Percentiles rank a stretch among this genome's conserved stretches.
Conservation (phyloP, 2,888 invertebrate genomes). For the Charanyca ferruginea region DNA sequence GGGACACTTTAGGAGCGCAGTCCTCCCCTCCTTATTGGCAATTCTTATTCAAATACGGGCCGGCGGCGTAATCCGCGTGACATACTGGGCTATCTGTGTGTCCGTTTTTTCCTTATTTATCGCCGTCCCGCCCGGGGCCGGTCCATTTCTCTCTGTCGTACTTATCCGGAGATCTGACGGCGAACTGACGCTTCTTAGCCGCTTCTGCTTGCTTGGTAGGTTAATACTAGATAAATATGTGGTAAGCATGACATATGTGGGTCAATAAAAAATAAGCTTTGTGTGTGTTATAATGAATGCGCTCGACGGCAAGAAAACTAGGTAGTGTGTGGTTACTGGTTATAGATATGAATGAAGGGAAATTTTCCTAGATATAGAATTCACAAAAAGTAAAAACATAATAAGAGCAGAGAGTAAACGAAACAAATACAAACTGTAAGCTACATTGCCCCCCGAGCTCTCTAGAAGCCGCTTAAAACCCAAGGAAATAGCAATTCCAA, state of each 20-base stretch:
- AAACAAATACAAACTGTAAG: conserved; percentile 49
- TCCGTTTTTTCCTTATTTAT: conserved; percentile 88
- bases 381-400: conserved; percentile 29
- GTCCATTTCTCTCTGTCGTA: conserved; percentile 89
- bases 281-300: conserved; percentile 25
- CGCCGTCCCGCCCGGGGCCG: conserved; percentile 77
- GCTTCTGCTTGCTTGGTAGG: conserved; percentile 77
- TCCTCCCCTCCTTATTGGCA: conserved; percentile 83
- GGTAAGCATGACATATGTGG: conserved; percentile 68
- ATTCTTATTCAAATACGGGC: conserved; percentile 89
- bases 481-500: conserved; percentile 41
- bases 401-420: conserved; percentile 35
- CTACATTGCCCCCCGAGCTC: conserved; percentile 37
- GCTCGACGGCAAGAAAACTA: conserved; percentile 4
- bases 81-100: conserved; percentile 86
- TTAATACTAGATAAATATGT: conserved; percentile 70
- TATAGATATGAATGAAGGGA: conserved; percentile 14
- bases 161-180: conserved; percentile 88
- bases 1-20: conserved; percentile 78
- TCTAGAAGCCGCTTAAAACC: conserved; percentile 58
- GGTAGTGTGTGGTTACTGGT: background rate
- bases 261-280: conserved; percentile 62
- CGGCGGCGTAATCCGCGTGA: conserved; percentile 85
- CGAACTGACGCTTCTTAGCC: conserved; percentile 83
- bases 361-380: conserved; percentile 34